These are phyloP conservation scores for Paratrypauchen microcephalus DNA, from an alignment of 2,797 vertebrate species.

Conservation along the genomic window DNA sequence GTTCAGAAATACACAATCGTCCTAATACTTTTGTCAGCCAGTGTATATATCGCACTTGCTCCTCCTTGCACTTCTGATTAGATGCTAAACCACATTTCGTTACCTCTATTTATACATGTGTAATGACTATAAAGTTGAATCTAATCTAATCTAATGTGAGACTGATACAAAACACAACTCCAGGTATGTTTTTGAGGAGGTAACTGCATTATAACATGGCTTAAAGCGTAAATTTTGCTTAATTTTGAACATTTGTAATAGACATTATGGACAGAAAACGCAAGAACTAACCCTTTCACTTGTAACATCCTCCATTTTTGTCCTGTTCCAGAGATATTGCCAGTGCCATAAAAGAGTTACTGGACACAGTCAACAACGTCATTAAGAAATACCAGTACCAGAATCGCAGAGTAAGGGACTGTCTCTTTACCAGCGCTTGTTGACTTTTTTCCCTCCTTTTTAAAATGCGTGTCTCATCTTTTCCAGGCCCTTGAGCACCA, in stretches of 20 bases:
- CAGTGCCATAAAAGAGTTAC: conserved; percentile 99
- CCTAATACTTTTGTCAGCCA: too few relatives aligned
- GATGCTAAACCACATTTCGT: too few relatives aligned
- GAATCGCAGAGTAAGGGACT: conserved; percentile 92
- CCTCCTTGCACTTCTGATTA: too few relatives aligned
- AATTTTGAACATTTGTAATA: neutral
- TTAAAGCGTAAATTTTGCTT: too few relatives aligned
- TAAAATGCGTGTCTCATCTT: neutral
- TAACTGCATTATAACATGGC: too few relatives aligned
- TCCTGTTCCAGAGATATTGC: conserved; percentile 89
- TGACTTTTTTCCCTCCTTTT: neutral
- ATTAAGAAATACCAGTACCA: conserved; percentile 99
- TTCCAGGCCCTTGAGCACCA: conserved; percentile 93
- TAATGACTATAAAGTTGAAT: too few relatives aligned
- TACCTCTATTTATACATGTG: too few relatives aligned
- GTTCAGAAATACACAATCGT: too few relatives aligned
- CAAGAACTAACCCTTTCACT: neutral
- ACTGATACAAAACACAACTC: too few relatives aligned
- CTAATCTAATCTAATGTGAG: too few relatives aligned
- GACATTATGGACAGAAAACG: neutral
- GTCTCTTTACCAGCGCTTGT: neutral
- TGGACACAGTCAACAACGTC: conserved; percentile 99
- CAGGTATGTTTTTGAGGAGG: too few relatives aligned
- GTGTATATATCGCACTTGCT: too few relatives aligned
- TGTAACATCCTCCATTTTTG: neutral